These are phyloP conservation scores for Hyperoplus lanceolatus DNA, from an alignment of 2,797 vertebrate genomes.

Conservation along the genomic window DNA sequence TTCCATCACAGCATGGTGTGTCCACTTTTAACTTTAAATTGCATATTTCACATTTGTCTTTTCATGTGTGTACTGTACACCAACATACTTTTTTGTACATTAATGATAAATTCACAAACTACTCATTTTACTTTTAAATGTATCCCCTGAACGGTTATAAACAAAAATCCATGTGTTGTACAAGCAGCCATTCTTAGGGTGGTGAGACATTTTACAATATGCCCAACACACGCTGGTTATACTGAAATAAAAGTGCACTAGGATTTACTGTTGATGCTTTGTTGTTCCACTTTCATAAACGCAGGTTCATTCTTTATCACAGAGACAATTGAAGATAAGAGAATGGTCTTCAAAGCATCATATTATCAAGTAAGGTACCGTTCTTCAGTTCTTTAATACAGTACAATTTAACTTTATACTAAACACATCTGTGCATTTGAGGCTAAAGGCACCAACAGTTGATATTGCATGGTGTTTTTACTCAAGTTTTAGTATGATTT, in stretches of 20 bases:
- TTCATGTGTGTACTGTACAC: not conserved
- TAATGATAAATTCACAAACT: not conserved
- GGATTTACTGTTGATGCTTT: not conserved
- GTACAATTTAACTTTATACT: not conserved
- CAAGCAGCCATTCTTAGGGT: not conserved
- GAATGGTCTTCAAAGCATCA: not conserved
- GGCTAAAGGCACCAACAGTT: not conserved
- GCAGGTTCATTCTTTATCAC: not conserved
- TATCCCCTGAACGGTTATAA: not conserved
- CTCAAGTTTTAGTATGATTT: not conserved
- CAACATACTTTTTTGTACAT: not conserved
- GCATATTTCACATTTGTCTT: not conserved
- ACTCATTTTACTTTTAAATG: not conserved
- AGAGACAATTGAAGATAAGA: not conserved
- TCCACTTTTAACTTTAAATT: not conserved
- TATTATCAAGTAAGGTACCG: not conserved
- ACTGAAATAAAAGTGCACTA: not conserved
- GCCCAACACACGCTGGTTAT: not conserved
- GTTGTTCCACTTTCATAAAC: not conserved
- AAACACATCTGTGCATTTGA: slow-evolving; percentile 2
- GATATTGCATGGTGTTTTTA: not conserved
- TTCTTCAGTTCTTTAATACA: not conserved
- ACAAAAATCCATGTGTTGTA: not conserved
- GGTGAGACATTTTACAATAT: slow-evolving; percentile 2
- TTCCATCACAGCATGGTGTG: slow-evolving; percentile 20